Conservation (phyloP, 1,140 invertebrate species). For the Lethrus apterus region DNA sequence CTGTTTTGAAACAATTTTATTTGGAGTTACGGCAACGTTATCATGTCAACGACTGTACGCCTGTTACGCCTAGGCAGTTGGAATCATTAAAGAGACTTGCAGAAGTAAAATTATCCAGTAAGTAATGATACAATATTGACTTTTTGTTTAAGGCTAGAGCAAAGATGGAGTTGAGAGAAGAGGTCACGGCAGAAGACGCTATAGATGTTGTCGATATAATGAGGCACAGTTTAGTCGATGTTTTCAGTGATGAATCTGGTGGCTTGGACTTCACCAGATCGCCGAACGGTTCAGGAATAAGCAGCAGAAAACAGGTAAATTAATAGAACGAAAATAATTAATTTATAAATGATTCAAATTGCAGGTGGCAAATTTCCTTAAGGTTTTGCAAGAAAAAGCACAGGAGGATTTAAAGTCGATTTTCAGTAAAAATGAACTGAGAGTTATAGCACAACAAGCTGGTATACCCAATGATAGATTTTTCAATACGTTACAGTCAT, state of each 20-base stretch:
- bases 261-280: conserved; percentile 61
- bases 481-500: conserved; percentile 58
- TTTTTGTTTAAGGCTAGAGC: conserved; percentile 62
- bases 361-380: conserved; percentile 69
- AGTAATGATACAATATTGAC: background rate
- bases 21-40: conserved; percentile 64
- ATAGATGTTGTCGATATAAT: conserved; percentile 80
- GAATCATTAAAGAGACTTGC: conserved; percentile 84
- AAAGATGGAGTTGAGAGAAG: conserved; percentile 72
- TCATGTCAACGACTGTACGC: conserved; percentile 48
- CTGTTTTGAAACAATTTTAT: conserved; percentile 73
- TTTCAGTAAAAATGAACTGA: conserved; percentile 72
- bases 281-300: conserved; percentile 66
- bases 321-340: conserved; percentile 13
- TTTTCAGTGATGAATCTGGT: conserved; percentile 62
- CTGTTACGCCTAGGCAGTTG: conserved; percentile 77
- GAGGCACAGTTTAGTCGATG: conserved; percentile 71
- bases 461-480: conserved; percentile 55
- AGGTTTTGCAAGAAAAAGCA: conserved; percentile 57
- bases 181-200: conserved; percentile 73
- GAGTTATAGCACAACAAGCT: conserved; percentile 55
- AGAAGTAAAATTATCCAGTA: conserved; percentile 48
- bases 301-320: conserved; percentile 57
- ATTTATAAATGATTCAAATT: conserved; percentile 32
- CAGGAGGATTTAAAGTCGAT: conserved; percentile 56